phyloP scores from a whole-genome alignment of 2,888 invertebrate genomes.

The Marronus borbonicus region DNA sequence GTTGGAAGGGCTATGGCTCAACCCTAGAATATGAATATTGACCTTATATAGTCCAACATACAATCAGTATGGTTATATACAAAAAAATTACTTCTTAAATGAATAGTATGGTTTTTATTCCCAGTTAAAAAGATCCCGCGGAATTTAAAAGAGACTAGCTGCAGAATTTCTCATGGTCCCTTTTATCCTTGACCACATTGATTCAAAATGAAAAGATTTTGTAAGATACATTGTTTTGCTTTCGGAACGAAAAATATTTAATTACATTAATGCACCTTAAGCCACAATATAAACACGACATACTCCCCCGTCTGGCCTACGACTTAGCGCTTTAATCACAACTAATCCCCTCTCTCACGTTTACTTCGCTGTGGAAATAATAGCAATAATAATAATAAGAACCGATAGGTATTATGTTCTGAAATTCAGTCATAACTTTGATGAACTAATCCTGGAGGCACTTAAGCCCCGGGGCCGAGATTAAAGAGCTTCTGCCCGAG shows the following conservation, averaged over 20 bases:
- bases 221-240: too few species aligned
- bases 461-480: slow-evolving; percentile 67
- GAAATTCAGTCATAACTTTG: slow-evolving; percentile 68
- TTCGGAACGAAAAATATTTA: neutral
- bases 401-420: slow-evolving; percentile 52
- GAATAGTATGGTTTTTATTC: too few species aligned
- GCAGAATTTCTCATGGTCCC: too few species aligned
- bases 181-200: too few species aligned
- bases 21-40: too few species aligned
- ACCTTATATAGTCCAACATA: too few species aligned
- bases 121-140: too few species aligned
- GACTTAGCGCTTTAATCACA: slow-evolving; percentile 19
- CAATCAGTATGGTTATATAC: too few species aligned
- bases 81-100: too few species aligned
- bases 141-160: too few species aligned
- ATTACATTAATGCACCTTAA: slow-evolving; percentile 4
- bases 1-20: too few species aligned
- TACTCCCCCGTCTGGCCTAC: neutral
- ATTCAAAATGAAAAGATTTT: too few species aligned
- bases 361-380: slow-evolving; percentile 20
- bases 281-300: neutral
- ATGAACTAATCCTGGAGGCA: slow-evolving; percentile 69
- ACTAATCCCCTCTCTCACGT: neutral
- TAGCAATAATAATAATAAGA: slow-evolving; percentile 48
- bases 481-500: slow-evolving; percentile 69